phyloP scores from a whole-genome alignment of 2,113 vertebrate species.

The Chamaetylas fuelleborni region DNA sequence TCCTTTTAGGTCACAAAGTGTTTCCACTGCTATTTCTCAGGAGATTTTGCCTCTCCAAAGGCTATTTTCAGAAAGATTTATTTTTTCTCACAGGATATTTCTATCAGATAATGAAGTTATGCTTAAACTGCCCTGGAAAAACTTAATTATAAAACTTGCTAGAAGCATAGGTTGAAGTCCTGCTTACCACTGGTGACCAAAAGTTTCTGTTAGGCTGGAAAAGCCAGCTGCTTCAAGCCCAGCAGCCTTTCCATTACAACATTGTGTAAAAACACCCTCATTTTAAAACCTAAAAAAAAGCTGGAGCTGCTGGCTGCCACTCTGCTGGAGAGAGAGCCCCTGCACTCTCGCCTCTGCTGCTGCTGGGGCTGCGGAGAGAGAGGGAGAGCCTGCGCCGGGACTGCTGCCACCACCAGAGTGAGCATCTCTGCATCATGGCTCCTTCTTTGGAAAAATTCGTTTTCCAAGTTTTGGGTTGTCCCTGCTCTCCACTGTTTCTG shows the following conservation, averaged over 20 bases:
- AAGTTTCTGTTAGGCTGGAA: not conserved
- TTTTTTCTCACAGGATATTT: not conserved
- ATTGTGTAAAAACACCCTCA: not conserved
- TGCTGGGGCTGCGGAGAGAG: rapidly evolving
- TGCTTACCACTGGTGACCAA: not conserved
- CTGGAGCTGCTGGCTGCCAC: not conserved
- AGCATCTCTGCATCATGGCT: not conserved
- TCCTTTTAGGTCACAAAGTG: not conserved
- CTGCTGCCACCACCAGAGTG: not conserved
- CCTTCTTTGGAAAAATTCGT: not conserved
- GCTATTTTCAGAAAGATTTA: not conserved
- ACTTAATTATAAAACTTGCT: not conserved
- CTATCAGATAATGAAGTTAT: not conserved
- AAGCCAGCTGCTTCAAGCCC: not conserved
- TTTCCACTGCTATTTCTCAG: not conserved
- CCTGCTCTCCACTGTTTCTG: not conserved
- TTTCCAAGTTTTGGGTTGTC: not conserved
- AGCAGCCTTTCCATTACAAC: not conserved
- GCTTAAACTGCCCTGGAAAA: not conserved
- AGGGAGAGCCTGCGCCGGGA: rapidly evolving
- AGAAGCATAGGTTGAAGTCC: not conserved
- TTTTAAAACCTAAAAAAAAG: not conserved
- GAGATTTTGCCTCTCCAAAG: not conserved
- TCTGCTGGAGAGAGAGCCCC: not conserved
- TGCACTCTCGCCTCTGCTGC: not conserved